These are phyloP conservation scores for Sebastes elongatus DNA, from an alignment of 2,797 vertebrate species.

Conservation along the genomic window DNA sequence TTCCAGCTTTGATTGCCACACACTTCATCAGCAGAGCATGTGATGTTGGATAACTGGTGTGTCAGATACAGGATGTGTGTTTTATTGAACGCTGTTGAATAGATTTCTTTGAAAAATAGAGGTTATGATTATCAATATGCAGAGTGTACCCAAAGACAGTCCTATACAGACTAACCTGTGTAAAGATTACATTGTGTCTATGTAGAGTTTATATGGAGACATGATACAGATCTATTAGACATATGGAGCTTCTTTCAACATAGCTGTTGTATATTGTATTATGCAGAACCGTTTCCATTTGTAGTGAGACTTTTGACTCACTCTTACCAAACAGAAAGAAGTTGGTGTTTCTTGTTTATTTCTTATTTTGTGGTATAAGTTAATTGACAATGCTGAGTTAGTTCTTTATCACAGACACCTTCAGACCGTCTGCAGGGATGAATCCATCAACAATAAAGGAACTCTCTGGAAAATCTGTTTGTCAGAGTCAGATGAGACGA, in stretches of 20 bases:
- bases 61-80: neutral
- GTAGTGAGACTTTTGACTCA: slow-evolving; percentile 14
- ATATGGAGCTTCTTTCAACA: neutral
- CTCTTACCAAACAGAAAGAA: slow-evolving; percentile 5
- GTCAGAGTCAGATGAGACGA: neutral
- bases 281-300: neutral
- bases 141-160: slow-evolving; percentile 37
- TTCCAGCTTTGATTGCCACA: neutral
- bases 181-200: neutral
- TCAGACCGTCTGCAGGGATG: neutral
- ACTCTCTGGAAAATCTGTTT: neutral
- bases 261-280: neutral
- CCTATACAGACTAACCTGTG: slow-evolving; percentile 21
- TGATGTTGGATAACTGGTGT: neutral
- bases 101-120: neutral
- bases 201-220: slow-evolving; percentile 6
- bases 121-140: slow-evolving; percentile 29
- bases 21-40: neutral
- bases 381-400: neutral
- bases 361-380: neutral
- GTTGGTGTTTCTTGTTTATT: neutral
- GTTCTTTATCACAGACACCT: neutral
- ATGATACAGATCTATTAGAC: neutral
- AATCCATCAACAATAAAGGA: neutral
- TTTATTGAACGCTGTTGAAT: neutral